These are phyloP conservation scores for Laodelphax striatellus DNA, from an alignment of 1,140 invertebrate genomes.

Conservation along the genomic window DNA sequence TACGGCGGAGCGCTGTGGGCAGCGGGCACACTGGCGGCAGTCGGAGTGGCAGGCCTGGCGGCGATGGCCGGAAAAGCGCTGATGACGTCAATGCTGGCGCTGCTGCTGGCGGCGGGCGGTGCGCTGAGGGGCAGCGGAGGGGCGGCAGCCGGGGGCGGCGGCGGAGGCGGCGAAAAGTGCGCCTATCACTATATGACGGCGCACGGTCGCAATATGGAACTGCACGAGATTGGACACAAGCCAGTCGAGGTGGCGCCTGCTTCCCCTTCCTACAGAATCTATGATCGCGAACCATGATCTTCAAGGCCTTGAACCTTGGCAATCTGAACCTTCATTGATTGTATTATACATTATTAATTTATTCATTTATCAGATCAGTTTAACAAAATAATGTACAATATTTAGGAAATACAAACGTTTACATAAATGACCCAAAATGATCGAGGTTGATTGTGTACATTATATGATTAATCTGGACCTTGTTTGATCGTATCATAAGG, in stretches of 20 bases:
- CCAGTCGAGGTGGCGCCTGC: background rate
- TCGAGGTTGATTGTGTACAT: too few relatives aligned
- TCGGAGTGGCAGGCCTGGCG: slow-evolving; percentile 60
- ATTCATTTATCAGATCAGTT: too few relatives aligned
- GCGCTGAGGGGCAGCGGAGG: slow-evolving; percentile 47
- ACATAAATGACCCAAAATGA: too few relatives aligned
- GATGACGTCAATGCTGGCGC: slow-evolving; percentile 66
- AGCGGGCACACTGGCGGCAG: slow-evolving; percentile 52
- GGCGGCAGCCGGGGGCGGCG: slow-evolving; percentile 44
- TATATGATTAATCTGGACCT: too few relatives aligned
- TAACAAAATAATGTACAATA: too few relatives aligned
- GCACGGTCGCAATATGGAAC: slow-evolving; percentile 1
- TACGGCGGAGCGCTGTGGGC: slow-evolving; percentile 5
- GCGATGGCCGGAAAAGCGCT: slow-evolving; percentile 67
- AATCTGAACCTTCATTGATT: too few relatives aligned
- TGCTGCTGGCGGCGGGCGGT: slow-evolving; percentile 61
- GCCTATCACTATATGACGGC: slow-evolving; percentile 37
- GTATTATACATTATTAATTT: too few relatives aligned
- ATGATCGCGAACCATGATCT: background rate
- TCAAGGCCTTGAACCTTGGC: too few relatives aligned
- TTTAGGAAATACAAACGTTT: too few relatives aligned
- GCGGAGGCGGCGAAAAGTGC: slow-evolving; percentile 29
- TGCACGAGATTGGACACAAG: background rate
- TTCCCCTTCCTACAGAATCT: background rate
- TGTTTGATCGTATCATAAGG: too few relatives aligned